A percentile compares a stretch with the other conserved stretches of the same genome.
These are phyloP conservation scores for Diarsia brunnea DNA, from an alignment of 2,888 invertebrate genomes.

Conservation along the genomic window DNA sequence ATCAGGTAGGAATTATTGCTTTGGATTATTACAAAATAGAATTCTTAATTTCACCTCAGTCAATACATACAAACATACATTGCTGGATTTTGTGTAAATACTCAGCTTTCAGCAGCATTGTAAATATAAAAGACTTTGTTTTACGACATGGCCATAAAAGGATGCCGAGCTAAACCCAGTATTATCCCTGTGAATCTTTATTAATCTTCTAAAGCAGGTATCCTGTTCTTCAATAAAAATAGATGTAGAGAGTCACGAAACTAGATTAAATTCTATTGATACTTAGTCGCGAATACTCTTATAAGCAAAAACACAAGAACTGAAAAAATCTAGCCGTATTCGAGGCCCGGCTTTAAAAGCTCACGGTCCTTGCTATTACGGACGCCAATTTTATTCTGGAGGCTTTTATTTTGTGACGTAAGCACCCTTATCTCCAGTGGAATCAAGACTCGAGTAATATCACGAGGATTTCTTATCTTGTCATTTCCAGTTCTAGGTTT, in stretches of 20 bases:
- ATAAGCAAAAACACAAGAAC: slow-evolving; percentile 43
- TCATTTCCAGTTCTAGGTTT: slow-evolving; percentile 36
- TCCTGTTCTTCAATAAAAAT: slow-evolving; percentile 25
- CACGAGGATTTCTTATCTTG: slow-evolving; percentile 53
- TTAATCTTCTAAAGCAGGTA: slow-evolving; percentile 36
- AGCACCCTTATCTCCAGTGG: slow-evolving; percentile 58
- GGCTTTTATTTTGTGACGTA: slow-evolving; percentile 62
- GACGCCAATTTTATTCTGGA: slow-evolving; percentile 54
- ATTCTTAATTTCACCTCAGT: background rate
- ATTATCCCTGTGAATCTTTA: slow-evolving; percentile 35
- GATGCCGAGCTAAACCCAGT: slow-evolving; percentile 9
- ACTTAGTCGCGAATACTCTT: slow-evolving; percentile 28
- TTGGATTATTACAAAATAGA: background rate
- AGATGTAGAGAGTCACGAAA: slow-evolving; percentile 27
- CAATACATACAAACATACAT: background rate
- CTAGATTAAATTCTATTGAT: slow-evolving; percentile 49
- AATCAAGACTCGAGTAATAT: slow-evolving; percentile 50
- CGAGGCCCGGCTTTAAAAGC: slow-evolving; percentile 45
- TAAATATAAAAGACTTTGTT: slow-evolving; percentile 34
- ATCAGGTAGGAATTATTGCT: background rate
- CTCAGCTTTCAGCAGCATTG: background rate
- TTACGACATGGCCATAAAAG: slow-evolving; percentile 22
- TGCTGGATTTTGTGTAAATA: background rate
- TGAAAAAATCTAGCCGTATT: slow-evolving; percentile 26
- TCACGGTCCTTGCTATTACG: slow-evolving; percentile 50